These are phyloP conservation scores for Platynereis dumerilii DNA, from an alignment of 2,888 invertebrate species.

Conservation along the genomic window DNA sequence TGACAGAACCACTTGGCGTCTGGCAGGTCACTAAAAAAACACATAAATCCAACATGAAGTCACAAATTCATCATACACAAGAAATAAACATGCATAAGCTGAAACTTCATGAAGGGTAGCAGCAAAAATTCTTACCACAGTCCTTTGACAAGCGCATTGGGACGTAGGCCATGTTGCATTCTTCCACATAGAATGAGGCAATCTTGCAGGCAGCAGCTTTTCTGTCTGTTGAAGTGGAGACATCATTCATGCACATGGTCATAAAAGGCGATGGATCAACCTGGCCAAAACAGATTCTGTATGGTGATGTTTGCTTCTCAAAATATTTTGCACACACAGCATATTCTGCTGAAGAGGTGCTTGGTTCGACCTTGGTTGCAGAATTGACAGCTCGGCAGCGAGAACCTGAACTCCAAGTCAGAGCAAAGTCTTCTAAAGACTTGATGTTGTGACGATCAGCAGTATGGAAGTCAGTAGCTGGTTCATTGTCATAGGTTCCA, in stretches of 20 bases:
- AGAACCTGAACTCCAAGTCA: conserved; percentile 39
- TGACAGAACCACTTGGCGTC: conserved; percentile 2
- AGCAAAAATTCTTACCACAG: conserved; percentile 71
- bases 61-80: too few relatives aligned
- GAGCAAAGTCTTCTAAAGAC: conserved; percentile 73
- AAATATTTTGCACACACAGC: conserved; percentile 76
- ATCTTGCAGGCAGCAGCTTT: conserved; percentile 69
- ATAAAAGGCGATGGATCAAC: conserved; percentile 67
- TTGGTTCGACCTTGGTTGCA: conserved; percentile 19
- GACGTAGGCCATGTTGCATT: conserved; percentile 70
- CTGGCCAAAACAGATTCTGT: conserved; percentile 66
- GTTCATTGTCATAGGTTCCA: conserved; percentile 91
- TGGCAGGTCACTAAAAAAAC: conserved; percentile 26
- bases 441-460: conserved; percentile 63
- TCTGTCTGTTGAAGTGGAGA: conserved; percentile 37
- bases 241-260: conserved; percentile 76
- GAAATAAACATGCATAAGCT: too few relatives aligned
- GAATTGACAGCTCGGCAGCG: conserved; percentile 40
- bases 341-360: conserved; percentile 44
- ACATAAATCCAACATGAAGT: not conserved
- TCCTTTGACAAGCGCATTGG: conserved; percentile 71
- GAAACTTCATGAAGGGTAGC: too few relatives aligned
- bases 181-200: conserved; percentile 76
- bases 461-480: conserved; percentile 77
- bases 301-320: conserved; percentile 68